Evolutionary conservation across 2,113 vertebrate genomes (phyloP).

Genomic region (Dolichotis patagonum): DNA sequence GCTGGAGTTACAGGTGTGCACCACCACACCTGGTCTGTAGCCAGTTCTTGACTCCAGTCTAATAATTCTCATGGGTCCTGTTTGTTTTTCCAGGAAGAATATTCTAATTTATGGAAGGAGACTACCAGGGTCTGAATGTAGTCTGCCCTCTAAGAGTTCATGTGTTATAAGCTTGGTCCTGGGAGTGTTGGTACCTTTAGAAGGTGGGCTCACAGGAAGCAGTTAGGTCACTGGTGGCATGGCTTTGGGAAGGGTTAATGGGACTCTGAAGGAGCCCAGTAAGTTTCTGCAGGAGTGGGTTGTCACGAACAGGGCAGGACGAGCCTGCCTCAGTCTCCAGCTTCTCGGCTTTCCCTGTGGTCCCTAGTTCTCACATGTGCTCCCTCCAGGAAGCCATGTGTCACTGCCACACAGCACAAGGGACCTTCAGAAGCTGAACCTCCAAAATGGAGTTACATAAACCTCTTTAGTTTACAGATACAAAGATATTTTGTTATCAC

Average conservation of each 20-base stretch:
- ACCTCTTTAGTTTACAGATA: neutral
- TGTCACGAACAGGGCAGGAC: neutral
- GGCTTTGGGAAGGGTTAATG: neutral
- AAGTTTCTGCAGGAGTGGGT: neutral
- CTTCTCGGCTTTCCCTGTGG: neutral
- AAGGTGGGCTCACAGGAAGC: neutral
- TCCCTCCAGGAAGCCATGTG: neutral
- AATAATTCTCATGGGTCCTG: neutral
- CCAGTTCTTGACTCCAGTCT: neutral
- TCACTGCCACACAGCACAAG: neutral
- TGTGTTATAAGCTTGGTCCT: neutral
- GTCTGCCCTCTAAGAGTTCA: neutral
- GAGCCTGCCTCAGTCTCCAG: neutral
- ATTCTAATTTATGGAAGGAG: conserved; percentile 29
- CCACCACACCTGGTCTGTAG: too few species aligned
- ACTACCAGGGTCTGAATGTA: neutral
- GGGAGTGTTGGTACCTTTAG: neutral
- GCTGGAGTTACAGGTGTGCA: too few species aligned
- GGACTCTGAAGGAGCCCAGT: neutral
- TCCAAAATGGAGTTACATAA: neutral
- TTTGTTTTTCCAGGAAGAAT: conserved; percentile 21
- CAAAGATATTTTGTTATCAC: neutral
- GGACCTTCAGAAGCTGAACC: neutral
- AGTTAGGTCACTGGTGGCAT: too few species aligned
- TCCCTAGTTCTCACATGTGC: neutral